Conservation (phyloP, 2,888 invertebrate genomes). For the Lithosia quadra region DNA sequence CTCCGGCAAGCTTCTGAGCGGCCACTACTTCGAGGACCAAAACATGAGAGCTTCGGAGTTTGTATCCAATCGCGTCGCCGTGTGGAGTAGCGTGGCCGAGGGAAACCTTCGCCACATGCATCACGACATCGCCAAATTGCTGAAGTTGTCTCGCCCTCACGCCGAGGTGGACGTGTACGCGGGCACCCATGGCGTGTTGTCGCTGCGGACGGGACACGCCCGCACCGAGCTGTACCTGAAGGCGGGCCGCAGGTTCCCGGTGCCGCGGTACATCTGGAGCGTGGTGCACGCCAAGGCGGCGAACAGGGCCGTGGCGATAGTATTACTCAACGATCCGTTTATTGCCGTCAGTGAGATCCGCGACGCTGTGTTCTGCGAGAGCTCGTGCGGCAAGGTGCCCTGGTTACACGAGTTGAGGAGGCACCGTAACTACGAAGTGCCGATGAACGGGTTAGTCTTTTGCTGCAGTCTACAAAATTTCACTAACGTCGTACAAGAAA, state of each 20-base stretch:
- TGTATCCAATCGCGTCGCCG: slow-evolving; percentile 71
- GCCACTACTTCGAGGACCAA: slow-evolving; percentile 74
- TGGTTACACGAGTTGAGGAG: slow-evolving; percentile 69
- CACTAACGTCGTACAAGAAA: slow-evolving; percentile 58
- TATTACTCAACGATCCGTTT: slow-evolving; percentile 78
- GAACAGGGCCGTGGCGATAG: slow-evolving; percentile 63
- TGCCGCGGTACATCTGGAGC: slow-evolving; percentile 78
- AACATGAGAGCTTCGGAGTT: slow-evolving; percentile 72
- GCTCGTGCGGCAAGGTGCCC: slow-evolving; percentile 66
- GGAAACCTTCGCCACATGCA: slow-evolving; percentile 75
- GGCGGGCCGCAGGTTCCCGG: slow-evolving; percentile 71
- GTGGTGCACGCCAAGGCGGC: slow-evolving; percentile 58
- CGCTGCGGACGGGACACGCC: slow-evolving; percentile 55
- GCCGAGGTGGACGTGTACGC: slow-evolving; percentile 60
- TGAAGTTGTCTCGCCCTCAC: slow-evolving; percentile 48
- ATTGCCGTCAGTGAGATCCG: slow-evolving; percentile 79
- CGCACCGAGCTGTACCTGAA: slow-evolving; percentile 55
- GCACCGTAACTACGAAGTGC: slow-evolving; percentile 73
- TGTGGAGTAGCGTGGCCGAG: slow-evolving; percentile 73
- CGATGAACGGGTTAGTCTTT: slow-evolving; percentile 73
- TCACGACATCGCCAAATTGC: slow-evolving; percentile 62
- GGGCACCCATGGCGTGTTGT: slow-evolving; percentile 68
- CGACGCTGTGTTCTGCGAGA: slow-evolving; percentile 75
- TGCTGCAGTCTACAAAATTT: slow-evolving; percentile 73
- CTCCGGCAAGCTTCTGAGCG: slow-evolving; percentile 63